Conservation (phyloP, 2,797 vertebrate species). For the Eidolon dupreanum region DNA sequence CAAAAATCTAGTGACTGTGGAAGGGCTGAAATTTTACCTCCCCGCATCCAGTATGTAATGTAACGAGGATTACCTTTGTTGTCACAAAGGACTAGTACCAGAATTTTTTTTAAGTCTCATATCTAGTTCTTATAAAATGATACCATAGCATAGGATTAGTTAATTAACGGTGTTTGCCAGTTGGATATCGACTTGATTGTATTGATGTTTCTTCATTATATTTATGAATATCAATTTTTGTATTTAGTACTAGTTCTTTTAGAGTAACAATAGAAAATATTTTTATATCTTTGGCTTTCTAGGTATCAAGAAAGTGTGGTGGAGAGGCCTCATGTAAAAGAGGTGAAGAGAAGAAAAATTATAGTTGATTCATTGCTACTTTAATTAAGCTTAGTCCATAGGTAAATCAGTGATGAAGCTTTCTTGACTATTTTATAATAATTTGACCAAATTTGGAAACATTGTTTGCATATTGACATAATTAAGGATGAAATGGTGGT, state of each 20-base stretch:
- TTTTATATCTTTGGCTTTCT: background rate
- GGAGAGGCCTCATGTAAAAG: background rate
- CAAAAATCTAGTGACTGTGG: background rate
- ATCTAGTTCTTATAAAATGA: background rate
- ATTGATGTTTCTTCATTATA: constrained; percentile 1
- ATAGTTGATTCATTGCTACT: background rate
- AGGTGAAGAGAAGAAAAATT: background rate
- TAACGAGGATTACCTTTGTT: background rate
- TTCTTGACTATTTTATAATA: background rate
- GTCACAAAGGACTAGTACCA: background rate
- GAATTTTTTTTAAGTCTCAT: background rate
- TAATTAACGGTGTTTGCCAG: background rate
- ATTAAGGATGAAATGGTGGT: background rate
- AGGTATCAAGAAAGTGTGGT: background rate
- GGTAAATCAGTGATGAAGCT: background rate
- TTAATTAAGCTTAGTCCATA: background rate
- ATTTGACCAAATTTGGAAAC: background rate
- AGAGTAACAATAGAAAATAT: background rate
- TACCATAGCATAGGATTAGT: background rate
- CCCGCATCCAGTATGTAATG: background rate
- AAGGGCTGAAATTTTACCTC: background rate
- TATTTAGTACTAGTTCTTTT: constrained; percentile 26
- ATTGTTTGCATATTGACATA: background rate
- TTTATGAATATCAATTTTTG: background rate
- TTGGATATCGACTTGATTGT: background rate